Conservation (phyloP, 2,888 invertebrate species). For the Eudemis profundana region DNA sequence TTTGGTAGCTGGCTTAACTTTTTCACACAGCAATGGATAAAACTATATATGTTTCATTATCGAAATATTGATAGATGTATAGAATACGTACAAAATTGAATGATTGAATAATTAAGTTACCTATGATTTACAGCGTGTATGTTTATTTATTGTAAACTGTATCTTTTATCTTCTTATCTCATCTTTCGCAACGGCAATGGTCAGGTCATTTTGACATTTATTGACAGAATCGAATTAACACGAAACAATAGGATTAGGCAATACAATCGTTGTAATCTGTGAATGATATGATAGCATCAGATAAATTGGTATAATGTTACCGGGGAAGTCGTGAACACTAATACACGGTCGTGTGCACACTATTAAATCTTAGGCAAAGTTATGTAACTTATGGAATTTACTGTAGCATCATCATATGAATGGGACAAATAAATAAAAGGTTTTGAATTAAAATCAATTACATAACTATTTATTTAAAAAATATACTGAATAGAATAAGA, state of each 20-base stretch:
- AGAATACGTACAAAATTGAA: constrained; percentile 19
- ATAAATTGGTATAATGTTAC: constrained; percentile 64
- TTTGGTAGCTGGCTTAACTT: constrained; percentile 61
- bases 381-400: constrained; percentile 23
- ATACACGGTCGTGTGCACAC: constrained; percentile 74
- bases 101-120: constrained; percentile 15
- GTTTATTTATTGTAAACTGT: background rate
- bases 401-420: constrained; percentile 8
- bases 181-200: constrained; percentile 12
- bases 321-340: constrained; percentile 71
- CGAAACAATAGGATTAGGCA: constrained; percentile 67
- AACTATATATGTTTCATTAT: constrained; percentile 15
- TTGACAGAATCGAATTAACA: constrained; percentile 54
- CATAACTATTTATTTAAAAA: too few relatives aligned
- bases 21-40: constrained; percentile 23
- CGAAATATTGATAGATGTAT: constrained; percentile 22
- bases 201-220: constrained; percentile 27
- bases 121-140: background rate
- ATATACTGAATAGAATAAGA: too few relatives aligned
- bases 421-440: too few relatives aligned
- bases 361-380: constrained; percentile 57
- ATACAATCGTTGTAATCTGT: constrained; percentile 55
- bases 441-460: too few relatives aligned
- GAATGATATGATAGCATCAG: constrained; percentile 68
- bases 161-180: constrained; percentile 3